Evolutionary conservation across 2,888 invertebrate genomes (phyloP).

Genomic region (Bhutanitis thaidina): DNA sequence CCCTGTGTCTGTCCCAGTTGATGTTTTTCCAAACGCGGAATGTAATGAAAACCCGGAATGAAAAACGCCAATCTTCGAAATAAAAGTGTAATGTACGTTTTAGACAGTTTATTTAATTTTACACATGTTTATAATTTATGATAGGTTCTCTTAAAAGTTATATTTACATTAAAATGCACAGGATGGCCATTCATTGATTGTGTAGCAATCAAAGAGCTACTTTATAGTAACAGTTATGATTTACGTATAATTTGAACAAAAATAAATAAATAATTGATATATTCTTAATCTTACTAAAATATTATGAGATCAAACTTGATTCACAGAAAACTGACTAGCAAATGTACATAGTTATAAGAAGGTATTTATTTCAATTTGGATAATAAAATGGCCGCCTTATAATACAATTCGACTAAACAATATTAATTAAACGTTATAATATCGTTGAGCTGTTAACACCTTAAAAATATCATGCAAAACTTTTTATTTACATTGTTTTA

Average conservation of each 20-base stretch:
- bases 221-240: not conserved
- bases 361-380: constrained; percentile 1
- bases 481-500: constrained; percentile 61
- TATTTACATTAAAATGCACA: constrained; percentile 75
- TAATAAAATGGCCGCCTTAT: constrained; percentile 47
- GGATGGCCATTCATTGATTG: constrained; percentile 48
- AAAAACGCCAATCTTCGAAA: not conserved
- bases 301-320: constrained; percentile 21
- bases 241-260: constrained; percentile 18
- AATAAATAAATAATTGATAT: constrained; percentile 20
- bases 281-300: constrained; percentile 17
- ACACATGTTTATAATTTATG: constrained; percentile 73
- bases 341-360: not conserved
- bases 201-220: constrained; percentile 18
- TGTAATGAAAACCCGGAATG: no score
- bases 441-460: constrained; percentile 73
- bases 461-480: constrained; percentile 67
- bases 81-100: constrained; percentile 50
- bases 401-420: constrained; percentile 51
- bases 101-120: constrained; percentile 77
- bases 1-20: no score
- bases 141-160: constrained; percentile 58
- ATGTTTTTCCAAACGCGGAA: no score
- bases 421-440: constrained; percentile 55
- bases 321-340: constrained; percentile 37